Evolutionary conservation across 2,888 invertebrate species (phyloP).

Genomic region (Schrankia costaestrigalis): DNA sequence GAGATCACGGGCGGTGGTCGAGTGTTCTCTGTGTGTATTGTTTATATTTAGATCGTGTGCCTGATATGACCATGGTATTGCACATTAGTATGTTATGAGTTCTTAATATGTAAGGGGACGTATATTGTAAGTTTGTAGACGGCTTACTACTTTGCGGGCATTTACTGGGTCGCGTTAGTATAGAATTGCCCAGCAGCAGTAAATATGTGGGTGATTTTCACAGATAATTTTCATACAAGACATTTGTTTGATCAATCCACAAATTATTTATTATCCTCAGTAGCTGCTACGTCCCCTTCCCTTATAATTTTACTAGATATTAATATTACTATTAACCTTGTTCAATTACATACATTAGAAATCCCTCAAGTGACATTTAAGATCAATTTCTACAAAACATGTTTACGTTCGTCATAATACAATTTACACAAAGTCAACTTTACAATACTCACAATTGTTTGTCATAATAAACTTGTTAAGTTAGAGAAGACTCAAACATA

Average conservation of each 20-base stretch:
- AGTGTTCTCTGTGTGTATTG: slow-evolving; percentile 14
- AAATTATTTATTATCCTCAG: no score
- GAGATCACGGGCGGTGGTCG: slow-evolving; percentile 17
- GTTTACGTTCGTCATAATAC: slow-evolving; percentile 20
- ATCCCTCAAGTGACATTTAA: slow-evolving; percentile 17
- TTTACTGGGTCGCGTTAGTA: slow-evolving; percentile 2
- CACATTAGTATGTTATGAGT: slow-evolving; percentile 17
- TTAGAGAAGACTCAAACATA: slow-evolving; percentile 15
- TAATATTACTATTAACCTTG: slow-evolving; percentile 4
- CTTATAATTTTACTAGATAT: neutral
- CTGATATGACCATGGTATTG: slow-evolving; percentile 18
- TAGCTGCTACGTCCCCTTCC: neutral
- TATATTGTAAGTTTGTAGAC: no score
- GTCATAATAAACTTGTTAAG: slow-evolving; percentile 17
- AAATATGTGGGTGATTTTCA: no score
- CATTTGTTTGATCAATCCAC: no score
- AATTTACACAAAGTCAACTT: slow-evolving; percentile 21
- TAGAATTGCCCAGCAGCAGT: slow-evolving; percentile 2
- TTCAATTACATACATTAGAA: slow-evolving; percentile 15
- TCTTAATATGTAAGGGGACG: no score
- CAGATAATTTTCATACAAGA: no score
- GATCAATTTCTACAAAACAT: slow-evolving; percentile 22
- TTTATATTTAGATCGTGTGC: slow-evolving; percentile 25
- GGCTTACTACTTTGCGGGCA: neutral
- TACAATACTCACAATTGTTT: slow-evolving; percentile 25